These are phyloP conservation scores for Passer montanus DNA, from an alignment of 2,113 vertebrate genomes.

Conservation along the genomic window DNA sequence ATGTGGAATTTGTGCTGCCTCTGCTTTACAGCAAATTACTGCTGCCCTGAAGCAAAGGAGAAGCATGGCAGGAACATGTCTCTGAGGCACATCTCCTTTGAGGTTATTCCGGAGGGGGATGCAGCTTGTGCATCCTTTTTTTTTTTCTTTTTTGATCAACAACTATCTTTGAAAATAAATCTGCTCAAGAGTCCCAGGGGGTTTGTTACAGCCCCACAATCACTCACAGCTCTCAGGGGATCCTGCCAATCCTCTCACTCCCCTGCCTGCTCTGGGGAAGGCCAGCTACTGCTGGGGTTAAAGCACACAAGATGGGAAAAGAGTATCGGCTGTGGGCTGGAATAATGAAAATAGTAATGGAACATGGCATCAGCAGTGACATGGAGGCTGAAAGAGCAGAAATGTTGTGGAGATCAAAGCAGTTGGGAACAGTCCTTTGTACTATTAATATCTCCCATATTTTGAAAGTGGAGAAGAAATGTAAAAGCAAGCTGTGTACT, in stretches of 20 bases:
- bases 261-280: not conserved
- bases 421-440: constrained; percentile 51
- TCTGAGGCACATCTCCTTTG: constrained; percentile 1
- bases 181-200: not conserved
- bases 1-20: constrained; percentile 19
- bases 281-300: not conserved
- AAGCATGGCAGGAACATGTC: not conserved
- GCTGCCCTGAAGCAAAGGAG: constrained; percentile 1
- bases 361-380: constrained; percentile 18
- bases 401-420: constrained; percentile 57
- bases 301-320: not conserved
- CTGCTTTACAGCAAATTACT: constrained; percentile 32
- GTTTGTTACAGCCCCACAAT: not conserved
- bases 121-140: not conserved
- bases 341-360: constrained; percentile 42
- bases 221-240: not conserved
- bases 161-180: constrained; percentile 16
- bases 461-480: constrained; percentile 55
- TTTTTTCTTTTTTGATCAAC: not conserved
- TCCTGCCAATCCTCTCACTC: not conserved
- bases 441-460: constrained; percentile 62
- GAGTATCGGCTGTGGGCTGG: not conserved
- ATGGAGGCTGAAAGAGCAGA: constrained; percentile 54
- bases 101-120: not conserved
- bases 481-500: constrained; percentile 62